phyloP scores from a whole-genome alignment of 2,888 invertebrate genomes.

The Luperina testacea region DNA sequence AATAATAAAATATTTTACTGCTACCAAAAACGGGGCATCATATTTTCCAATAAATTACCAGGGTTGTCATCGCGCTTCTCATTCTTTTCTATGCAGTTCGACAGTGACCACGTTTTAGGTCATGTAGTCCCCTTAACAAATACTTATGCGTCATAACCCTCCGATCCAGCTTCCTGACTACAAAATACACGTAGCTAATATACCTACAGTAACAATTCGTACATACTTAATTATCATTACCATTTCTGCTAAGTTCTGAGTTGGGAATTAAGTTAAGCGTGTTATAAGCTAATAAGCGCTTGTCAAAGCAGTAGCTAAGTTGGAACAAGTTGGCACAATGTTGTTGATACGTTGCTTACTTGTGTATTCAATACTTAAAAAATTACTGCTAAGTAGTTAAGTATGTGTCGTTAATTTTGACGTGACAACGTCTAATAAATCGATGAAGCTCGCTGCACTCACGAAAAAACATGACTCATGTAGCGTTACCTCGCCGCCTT shows the following conservation, averaged over 20 bases:
- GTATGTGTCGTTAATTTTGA: too few species aligned
- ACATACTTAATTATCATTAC: slow-evolving; percentile 46
- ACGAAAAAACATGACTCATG: too few species aligned
- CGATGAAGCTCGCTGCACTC: too few species aligned
- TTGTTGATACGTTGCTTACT: slow-evolving; percentile 28
- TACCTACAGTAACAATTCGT: slow-evolving; percentile 10
- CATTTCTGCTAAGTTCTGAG: slow-evolving; percentile 34
- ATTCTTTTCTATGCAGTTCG: too few species aligned
- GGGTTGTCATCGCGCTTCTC: too few species aligned
- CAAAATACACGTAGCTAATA: background rate
- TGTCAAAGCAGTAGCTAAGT: slow-evolving; percentile 36
- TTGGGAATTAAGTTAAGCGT: slow-evolving; percentile 31
- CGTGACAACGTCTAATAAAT: too few species aligned
- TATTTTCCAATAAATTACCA: too few species aligned
- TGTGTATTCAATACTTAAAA: slow-evolving; percentile 12
- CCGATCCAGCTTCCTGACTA: background rate
- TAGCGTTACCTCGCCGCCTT: too few species aligned
- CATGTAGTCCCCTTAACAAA: too few species aligned
- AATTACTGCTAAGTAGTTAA: slow-evolving; percentile 1
- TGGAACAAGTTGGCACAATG: slow-evolving; percentile 15
- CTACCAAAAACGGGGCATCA: too few species aligned
- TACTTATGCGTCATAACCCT: background rate
- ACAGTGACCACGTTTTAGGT: too few species aligned
- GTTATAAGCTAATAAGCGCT: slow-evolving; percentile 49
- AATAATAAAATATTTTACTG: too few species aligned